These are phyloP conservation scores for Andrena hattorfiana DNA, from an alignment of 2,888 invertebrate genomes.

Conservation along the genomic window DNA sequence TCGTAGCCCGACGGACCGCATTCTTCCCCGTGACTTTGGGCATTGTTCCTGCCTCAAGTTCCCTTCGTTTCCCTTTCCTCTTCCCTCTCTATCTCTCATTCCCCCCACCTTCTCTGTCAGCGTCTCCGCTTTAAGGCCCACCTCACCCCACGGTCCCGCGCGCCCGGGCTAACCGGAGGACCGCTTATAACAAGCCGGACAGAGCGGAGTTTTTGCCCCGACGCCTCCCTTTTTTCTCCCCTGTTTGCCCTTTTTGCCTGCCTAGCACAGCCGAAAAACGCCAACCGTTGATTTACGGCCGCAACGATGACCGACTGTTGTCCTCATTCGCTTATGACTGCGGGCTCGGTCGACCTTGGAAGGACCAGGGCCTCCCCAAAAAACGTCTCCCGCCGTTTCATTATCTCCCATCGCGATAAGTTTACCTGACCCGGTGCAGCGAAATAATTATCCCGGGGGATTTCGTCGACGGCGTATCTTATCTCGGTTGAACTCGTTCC, in stretches of 20 bases:
- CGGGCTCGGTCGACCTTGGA: constrained; percentile 62
- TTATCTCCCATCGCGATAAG: constrained; percentile 59
- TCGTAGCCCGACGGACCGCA: constrained; percentile 84
- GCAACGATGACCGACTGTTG: constrained; percentile 84
- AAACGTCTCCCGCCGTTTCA: constrained; percentile 30
- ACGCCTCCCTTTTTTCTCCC: constrained; percentile 73
- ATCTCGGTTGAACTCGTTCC: constrained; percentile 22
- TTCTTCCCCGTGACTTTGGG: constrained; percentile 84
- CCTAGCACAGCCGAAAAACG: constrained; percentile 79
- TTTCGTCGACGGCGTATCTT: constrained; percentile 17
- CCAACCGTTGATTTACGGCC: constrained; percentile 82
- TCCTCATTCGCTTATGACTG: constrained; percentile 76
- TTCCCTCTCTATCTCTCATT: constrained; percentile 57
- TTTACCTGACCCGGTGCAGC: constrained; percentile 44
- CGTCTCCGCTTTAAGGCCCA: constrained; percentile 59
- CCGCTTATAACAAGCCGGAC: constrained; percentile 81
- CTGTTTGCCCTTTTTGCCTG: constrained; percentile 59
- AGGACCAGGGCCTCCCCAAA: constrained; percentile 21
- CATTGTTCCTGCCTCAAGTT: constrained; percentile 81
- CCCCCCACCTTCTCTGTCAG: constrained; percentile 59
- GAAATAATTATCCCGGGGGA: constrained; percentile 45
- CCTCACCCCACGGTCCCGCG: constrained; percentile 60
- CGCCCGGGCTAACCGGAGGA: constrained; percentile 60
- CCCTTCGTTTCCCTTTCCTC: constrained; percentile 69
- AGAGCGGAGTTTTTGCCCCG: constrained; percentile 75